Evolutionary conservation across 1,140 invertebrate genomes (phyloP).

Genomic region (Halesus radiatus): DNA sequence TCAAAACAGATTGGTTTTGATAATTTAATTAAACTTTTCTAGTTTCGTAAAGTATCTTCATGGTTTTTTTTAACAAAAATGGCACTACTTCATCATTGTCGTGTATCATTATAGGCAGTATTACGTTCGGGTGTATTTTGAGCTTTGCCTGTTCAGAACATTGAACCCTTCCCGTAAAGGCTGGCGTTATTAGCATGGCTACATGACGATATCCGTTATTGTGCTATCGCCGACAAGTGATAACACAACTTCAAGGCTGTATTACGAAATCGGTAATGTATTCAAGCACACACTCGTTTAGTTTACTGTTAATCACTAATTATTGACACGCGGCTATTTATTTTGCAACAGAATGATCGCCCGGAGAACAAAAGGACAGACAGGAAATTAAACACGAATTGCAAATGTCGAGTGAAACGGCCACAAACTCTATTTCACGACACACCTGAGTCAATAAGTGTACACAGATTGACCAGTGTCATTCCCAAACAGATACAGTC

Average conservation of each 20-base stretch:
- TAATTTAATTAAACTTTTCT: no score
- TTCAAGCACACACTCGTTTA: conserved; percentile 18
- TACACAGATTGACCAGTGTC: conserved; percentile 35
- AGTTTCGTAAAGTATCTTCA: no score
- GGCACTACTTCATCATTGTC: no score
- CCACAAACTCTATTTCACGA: not conserved
- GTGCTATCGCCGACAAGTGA: no score
- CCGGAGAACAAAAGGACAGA: conserved; percentile 22
- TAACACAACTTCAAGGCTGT: not conserved
- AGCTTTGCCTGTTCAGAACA: no score
- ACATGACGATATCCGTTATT: no score
- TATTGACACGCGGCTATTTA: conserved; percentile 28
- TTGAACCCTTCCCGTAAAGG: no score
- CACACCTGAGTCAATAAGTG: conserved; percentile 20
- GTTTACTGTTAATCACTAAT: conserved; percentile 47
- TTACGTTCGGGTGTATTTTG: no score
- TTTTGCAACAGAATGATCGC: conserved; percentile 34
- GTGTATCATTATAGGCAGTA: no score
- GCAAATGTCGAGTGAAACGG: conserved; percentile 33
- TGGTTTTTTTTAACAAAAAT: no score
- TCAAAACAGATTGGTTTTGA: no score
- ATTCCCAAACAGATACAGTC: conserved; percentile 11
- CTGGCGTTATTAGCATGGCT: no score
- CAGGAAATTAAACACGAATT: conserved; percentile 41
- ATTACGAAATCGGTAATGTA: conserved; percentile 18